Evolutionary conservation across 2,888 invertebrate species (phyloP), one percentile per base, ranked within the genome.

Genomic region (Sesamia inferens): DNA sequence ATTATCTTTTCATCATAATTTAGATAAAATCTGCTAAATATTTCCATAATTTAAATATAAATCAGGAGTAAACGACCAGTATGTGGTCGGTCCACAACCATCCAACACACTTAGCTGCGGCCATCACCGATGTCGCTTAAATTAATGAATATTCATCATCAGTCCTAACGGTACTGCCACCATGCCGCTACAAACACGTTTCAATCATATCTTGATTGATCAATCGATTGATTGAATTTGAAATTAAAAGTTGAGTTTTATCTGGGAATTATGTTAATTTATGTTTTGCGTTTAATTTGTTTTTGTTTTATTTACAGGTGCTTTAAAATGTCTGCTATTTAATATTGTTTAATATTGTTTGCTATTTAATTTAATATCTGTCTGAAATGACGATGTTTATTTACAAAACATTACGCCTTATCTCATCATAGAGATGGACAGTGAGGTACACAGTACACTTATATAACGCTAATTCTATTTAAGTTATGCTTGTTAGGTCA

Each of bases 91-190:
- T 55, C 42, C 71, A 61, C 51, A 47, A 55, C 54, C 48, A 48
- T 62, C 59, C 22, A 64, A 48, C 14, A 54, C 48, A 64, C 55
- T 74, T 64, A 62, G 66, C 79, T 65, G 79, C 47, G 47, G 24
- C 66, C 66, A 63, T 76, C 84, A 69, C 82, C 66, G 61, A 13
- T 81, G 81, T 84, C 81, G 71, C 81, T 76, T 81, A 66, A 57
- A 76, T 76, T 71, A 81, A 76, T 81, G 81, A 81, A 84, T 81
- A 81, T 81, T 76, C 82, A 81, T 69, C 47, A 67, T 55, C 66
- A 54, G 2, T 62, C 19, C 11, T 81, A 84, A 84, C 85, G 82
- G 85, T 65, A 80, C 75, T 79, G 61, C 75, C 74, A 55, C 59
- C 73, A 63, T 42, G 51, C 71, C 78, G n/a, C 72, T 24, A 22